These are phyloP conservation scores for Dendropsophus ebraccatus DNA, from an alignment of 2,113 vertebrate species.

Conservation along the genomic window DNA sequence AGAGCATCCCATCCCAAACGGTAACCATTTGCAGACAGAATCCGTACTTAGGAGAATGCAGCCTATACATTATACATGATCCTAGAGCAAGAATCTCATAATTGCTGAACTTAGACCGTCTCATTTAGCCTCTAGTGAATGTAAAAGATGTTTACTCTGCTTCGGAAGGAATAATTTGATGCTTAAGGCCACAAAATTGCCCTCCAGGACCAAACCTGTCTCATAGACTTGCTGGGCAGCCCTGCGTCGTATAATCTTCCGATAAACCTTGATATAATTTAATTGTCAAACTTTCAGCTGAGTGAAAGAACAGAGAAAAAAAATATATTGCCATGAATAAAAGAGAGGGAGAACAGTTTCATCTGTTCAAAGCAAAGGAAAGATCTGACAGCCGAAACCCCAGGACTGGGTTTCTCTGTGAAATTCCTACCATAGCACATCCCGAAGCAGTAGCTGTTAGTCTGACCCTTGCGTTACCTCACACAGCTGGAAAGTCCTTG, in stretches of 20 bases:
- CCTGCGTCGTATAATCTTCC: not conserved
- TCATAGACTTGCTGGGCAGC: not conserved
- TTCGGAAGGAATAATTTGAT: not conserved
- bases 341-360: conserved; percentile 14
- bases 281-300: conserved; percentile 20
- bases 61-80: not conserved
- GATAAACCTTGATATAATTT: conserved; percentile 5
- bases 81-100: not conserved
- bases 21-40: not conserved
- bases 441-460: conserved; percentile 6
- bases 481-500: conserved; percentile 56
- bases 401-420: conserved; percentile 25
- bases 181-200: not conserved
- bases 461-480: conserved; percentile 45
- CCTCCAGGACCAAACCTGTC: not conserved
- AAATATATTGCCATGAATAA: conserved; percentile 29
- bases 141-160: not conserved
- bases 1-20: not conserved
- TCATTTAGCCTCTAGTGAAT: not conserved
- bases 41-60: not conserved
- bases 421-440: conserved; percentile 22
- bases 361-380: conserved; percentile 29
- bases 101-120: not conserved
- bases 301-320: not conserved
- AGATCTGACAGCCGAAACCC: conserved; percentile 46